Base-by-base conservation (phyloP, 37 sponge, comb jelly and placozoan genomes). In the Aphrocallistes beatrix region DNA sequence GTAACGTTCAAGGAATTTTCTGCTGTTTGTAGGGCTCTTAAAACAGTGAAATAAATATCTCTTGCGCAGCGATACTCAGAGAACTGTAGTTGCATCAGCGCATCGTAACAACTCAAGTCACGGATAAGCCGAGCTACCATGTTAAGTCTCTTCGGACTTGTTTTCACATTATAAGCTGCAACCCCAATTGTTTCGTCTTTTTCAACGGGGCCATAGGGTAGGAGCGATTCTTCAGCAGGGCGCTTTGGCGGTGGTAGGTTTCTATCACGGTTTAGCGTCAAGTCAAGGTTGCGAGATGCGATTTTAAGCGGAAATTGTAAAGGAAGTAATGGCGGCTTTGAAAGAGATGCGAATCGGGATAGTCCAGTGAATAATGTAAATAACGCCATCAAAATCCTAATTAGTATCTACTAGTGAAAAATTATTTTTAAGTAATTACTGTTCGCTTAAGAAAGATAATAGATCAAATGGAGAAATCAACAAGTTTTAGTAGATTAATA, bases 301-400 rank as follows among this genome's bases (percentile, higher is more conserved):
- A 60, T 60, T 60, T 3, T 60, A 60, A 60, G 75, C n/a, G 75
- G 34, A 32, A 60, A 28, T 19, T 60, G 10, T 47, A 17, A 17
- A 21, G 49, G 49, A 47, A 47, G 13, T 47, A 47, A 47, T 13
- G 13, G 49, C 17, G 49, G 17, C 13, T 47, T n/a, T n/a, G n/a
- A 17, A 47, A 21, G 49, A 47, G 49, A 47, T 47, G 49, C 13
- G 13, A 47, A 17, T 47, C 17, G 13, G 13, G 49, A 47, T 13
- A 47, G 17, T 21, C 49, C 17, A 21, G 13, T 13, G 49, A 47
- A 47, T 60, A 60, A 19, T 60, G 75, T 6, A 28, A 8, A 25
- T 28, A 60, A 60, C 3, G 75, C 75, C 75, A 60, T 60, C 75
- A n/a, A n/a, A n/a, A n/a, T n/a, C n/a, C n/a, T n/a, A n/a, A n/a